Conservation (phyloP, 2,888 invertebrate genomes). For the Gymnocheta viridis region DNA sequence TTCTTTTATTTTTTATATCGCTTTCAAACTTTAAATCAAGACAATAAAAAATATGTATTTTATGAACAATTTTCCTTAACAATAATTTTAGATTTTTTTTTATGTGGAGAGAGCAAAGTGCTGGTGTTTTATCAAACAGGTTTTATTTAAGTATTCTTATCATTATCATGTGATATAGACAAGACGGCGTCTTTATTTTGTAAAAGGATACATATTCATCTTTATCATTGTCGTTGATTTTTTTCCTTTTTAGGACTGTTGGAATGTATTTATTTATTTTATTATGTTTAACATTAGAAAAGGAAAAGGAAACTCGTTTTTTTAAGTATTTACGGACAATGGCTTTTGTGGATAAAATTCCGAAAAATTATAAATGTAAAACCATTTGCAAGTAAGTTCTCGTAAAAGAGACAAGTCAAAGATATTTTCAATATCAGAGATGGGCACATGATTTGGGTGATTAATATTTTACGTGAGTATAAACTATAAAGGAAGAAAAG, state of each 20-base stretch:
- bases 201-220: conserved; percentile 25
- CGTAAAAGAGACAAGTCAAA: neutral
- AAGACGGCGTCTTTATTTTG: conserved; percentile 59
- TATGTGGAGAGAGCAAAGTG: neutral
- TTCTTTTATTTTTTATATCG: conserved; percentile 4
- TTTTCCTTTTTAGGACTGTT: neutral
- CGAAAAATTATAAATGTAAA: conserved; percentile 4
- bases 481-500: no score
- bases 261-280: conserved; percentile 44
- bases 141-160: conserved; percentile 43
- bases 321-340: conserved; percentile 25
- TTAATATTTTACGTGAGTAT: no score
- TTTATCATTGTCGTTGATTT: neutral
- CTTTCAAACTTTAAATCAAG: conserved; percentile 12
- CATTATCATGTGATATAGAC: conserved; percentile 37
- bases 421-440: no score
- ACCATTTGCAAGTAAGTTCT: neutral
- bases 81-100: neutral
- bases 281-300: conserved; percentile 29
- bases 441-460: no score
- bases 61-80: conserved; percentile 20
- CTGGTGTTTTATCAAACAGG: conserved; percentile 22
- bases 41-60: conserved; percentile 28
- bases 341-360: conserved; percentile 8
- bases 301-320: conserved; percentile 47